Evolutionary conservation across 2,113 vertebrate genomes (phyloP).

Genomic region (Vanacampus margaritifer): DNA sequence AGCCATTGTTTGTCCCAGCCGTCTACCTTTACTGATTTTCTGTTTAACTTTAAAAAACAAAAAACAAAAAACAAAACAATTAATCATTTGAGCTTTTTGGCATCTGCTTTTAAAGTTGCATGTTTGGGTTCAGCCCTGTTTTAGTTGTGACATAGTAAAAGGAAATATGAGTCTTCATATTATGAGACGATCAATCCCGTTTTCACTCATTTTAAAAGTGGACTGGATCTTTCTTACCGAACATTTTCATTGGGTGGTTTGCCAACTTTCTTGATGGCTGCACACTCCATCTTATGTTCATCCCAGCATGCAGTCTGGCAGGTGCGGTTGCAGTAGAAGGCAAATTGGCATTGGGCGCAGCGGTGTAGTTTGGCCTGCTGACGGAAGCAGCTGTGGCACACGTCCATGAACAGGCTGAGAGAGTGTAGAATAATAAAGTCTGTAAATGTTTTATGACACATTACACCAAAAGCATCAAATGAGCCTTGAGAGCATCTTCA

Average conservation of each 20-base stretch:
- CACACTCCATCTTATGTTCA: constrained; percentile 89
- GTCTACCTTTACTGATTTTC: background rate
- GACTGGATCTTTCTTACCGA: constrained; percentile 72
- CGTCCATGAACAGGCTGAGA: constrained; percentile 76
- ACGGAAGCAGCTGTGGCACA: constrained; percentile 96
- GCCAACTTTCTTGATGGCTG: constrained; percentile 78
- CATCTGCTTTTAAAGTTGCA: background rate
- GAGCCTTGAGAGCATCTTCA: no score
- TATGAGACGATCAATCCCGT: no score
- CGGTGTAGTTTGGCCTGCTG: constrained; percentile 83
- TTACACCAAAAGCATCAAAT: background rate
- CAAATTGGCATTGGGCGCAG: constrained; percentile 91
- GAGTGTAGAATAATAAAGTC: background rate
- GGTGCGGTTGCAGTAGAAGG: constrained; percentile 91
- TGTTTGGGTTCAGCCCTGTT: background rate
- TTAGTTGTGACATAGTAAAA: background rate
- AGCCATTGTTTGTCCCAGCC: no score
- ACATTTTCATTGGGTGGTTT: constrained; percentile 81
- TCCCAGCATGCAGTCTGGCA: constrained; percentile 92
- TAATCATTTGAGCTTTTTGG: background rate
- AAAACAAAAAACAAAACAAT: no score
- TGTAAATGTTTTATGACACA: background rate
- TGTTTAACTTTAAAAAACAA: no score
- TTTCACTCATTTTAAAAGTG: background rate
- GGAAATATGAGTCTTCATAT: no score